Conservation (phyloP, 2,113 vertebrate genomes). For the Tricholaema leucomelas region DNA sequence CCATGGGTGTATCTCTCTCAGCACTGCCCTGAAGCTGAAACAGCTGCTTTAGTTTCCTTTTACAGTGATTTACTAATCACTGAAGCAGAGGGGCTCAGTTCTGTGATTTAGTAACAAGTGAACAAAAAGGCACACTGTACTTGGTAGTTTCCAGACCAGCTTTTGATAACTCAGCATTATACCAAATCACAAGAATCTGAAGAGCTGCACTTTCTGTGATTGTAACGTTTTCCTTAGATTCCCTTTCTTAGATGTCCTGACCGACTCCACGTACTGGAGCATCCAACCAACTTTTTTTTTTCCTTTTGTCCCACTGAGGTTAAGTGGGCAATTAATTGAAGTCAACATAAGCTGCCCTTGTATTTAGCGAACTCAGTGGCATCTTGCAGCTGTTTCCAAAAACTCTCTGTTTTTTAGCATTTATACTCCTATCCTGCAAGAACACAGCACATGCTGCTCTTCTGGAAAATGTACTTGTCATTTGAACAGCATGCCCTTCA, state of each 20-base stretch:
- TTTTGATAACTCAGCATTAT: conserved; percentile 19
- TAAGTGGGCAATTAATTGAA: background rate
- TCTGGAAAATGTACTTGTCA: background rate
- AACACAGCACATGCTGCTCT: background rate
- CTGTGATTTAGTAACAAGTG: conserved; percentile 25
- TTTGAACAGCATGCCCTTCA: background rate
- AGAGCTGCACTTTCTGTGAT: background rate
- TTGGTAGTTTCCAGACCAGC: conserved; percentile 25
- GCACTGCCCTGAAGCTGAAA: conserved; percentile 53
- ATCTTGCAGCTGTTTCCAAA: background rate
- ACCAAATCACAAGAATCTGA: background rate
- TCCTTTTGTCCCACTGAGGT: background rate
- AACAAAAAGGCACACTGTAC: conserved; percentile 43
- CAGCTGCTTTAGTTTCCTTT: conserved; percentile 57
- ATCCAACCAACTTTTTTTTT: background rate
- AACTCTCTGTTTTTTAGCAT: background rate
- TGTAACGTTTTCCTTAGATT: background rate
- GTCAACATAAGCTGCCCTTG: background rate
- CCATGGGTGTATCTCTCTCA: conserved; percentile 41
- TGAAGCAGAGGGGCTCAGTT: conserved; percentile 7
- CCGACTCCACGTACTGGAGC: background rate
- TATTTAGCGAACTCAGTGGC: background rate
- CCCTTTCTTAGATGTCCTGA: background rate
- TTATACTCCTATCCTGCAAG: background rate
- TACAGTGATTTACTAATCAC: conserved; percentile 46